Conservation (phyloP, 2,113 vertebrate genomes). For the human (Homo sapiens) region GRCh38 chr17:51930501-51931000, state of each 20-base stretch:
- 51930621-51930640: background rate
- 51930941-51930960: background rate
- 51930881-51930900: background rate
- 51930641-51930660: conserved; percentile 39
- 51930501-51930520: conserved; percentile 1
- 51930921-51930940: background rate
- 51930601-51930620: conserved; percentile 50
- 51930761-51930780: background rate
- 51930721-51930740: background rate
- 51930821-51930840: conserved; percentile 10
- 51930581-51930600: conserved; percentile 51
- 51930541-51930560: conserved; percentile 66
- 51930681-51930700: background rate
- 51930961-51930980: background rate
- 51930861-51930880: background rate
- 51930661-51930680: background rate
- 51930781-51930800: conserved; percentile 35
- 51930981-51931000: conserved; percentile 94
- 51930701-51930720: background rate
- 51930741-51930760: background rate
- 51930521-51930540: conserved; percentile 75
- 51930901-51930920: background rate
- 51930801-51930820: background rate
- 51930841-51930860: background rate
- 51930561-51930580: conserved; percentile 61